Percentiles rank a stretch among this genome's conserved stretches.
Evolutionary conservation across 2,888 invertebrate species (phyloP).

Genomic region (Amphimallon solstitiale): DNA sequence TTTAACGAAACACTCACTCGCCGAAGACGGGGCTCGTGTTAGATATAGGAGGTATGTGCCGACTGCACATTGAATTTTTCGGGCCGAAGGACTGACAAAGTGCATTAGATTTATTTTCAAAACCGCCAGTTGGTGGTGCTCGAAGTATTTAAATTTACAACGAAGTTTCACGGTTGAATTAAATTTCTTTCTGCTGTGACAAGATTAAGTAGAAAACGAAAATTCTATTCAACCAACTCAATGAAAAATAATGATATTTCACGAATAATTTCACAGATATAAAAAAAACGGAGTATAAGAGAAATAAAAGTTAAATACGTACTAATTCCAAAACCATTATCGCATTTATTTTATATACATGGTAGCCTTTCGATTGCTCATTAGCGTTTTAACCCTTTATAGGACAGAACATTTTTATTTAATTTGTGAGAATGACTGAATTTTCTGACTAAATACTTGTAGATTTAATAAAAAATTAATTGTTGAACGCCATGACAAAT

Average conservation of each 20-base stretch:
- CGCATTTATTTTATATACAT: too few species aligned
- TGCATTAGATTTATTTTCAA: slow-evolving; percentile 14
- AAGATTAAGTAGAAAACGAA: neutral
- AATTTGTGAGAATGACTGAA: too few species aligned
- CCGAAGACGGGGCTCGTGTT: slow-evolving; percentile 40
- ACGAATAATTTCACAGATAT: neutral
- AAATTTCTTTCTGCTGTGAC: neutral
- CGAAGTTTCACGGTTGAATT: neutral
- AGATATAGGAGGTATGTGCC: slow-evolving; percentile 48
- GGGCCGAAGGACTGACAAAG: slow-evolving; percentile 26
- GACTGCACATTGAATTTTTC: slow-evolving; percentile 33
- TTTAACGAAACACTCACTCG: slow-evolving; percentile 23
- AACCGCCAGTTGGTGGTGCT: neutral
- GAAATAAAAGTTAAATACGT: too few species aligned
- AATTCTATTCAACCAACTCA: neutral
- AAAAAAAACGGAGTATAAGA: too few species aligned
- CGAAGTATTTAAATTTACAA: slow-evolving; percentile 16
- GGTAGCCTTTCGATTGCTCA: too few species aligned
- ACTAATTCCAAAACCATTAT: too few species aligned
- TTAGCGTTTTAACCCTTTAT: too few species aligned
- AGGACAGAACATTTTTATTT: too few species aligned
- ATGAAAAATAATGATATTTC: neutral
- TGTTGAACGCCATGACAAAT: too few species aligned
- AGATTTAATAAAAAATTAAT: too few species aligned
- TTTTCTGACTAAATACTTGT: too few species aligned